A percentile compares a stretch with the other conserved stretches of the same genome.
phyloP scores from a whole-genome alignment of 2,113 vertebrate species.

The Datnioides undecimradiatus region DNA sequence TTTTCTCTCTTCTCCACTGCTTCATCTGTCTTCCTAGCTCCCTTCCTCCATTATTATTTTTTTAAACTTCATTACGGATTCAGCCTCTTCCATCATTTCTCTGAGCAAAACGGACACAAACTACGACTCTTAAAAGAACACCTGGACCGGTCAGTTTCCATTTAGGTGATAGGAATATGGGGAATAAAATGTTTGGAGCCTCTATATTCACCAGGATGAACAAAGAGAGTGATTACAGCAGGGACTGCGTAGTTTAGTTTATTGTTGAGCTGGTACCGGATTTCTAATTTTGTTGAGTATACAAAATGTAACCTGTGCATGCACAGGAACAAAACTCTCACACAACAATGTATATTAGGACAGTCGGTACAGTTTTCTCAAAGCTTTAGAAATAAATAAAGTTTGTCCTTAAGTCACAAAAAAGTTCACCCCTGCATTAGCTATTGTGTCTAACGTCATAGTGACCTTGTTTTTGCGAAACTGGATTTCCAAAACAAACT shows the following conservation, averaged over 20 bases:
- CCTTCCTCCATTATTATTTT: not conserved
- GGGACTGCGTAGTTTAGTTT: too few relatives aligned
- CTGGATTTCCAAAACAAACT: too few relatives aligned
- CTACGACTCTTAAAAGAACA: constrained; percentile 10
- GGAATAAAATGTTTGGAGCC: not conserved
- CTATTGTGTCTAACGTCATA: not conserved
- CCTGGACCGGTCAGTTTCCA: constrained; percentile 5
- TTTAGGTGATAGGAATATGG: not conserved
- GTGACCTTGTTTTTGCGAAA: not conserved
- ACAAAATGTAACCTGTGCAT: too few relatives aligned
- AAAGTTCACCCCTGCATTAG: not conserved
- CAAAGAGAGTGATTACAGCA: too few relatives aligned
- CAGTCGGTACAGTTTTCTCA: not conserved
- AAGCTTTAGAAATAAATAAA: not conserved
- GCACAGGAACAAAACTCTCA: not conserved
- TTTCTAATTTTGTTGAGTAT: too few relatives aligned
- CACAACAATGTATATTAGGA: not conserved
- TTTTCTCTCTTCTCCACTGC: not conserved
- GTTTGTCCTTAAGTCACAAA: too few relatives aligned
- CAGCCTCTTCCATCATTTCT: not conserved
- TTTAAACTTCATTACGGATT: not conserved
- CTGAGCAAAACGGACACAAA: constrained; percentile 21
- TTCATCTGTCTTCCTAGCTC: not conserved
- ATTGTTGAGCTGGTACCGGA: too few relatives aligned
- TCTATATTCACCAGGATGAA: not conserved